Base-by-base conservation (phyloP, 2,113 vertebrate species). In the Archilochus colubris region DNA sequence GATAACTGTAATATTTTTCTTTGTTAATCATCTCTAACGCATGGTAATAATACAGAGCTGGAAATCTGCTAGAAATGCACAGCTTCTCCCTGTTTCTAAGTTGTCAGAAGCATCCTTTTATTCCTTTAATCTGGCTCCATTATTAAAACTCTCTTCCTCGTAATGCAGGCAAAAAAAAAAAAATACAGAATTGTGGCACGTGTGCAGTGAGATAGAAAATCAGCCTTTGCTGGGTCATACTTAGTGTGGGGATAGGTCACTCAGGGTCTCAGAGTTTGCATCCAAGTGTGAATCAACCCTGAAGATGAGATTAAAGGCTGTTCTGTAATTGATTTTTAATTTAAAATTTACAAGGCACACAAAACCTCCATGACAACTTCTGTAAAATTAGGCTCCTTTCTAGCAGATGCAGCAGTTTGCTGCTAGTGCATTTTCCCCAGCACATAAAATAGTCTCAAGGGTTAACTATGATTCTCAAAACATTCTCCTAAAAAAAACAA, bases 1-100 rank as follows among this genome's bases (percentile, higher is more conserved):
- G 97, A 97, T 94, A 94, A 96, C 94, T 96, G 88, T 98, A 97
- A 97, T 97, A 98, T 98, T 98, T 98, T 97, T 93, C 97, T 98
- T 98, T 97, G 96, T 97, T 98, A 97, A 98, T 98, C 97, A 97
- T 97, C 96, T 97, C 96, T 95, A 94, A 95, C 58, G 15, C 48
- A 3, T 87, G 94, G 93, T 69, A 97, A 97, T 97, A 97, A 95
- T 95, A 80, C 95, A 50, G 80, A 96, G 96, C 87, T 91, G 53
- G 62, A 93, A 96, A 96, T 96, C 94, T 69, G 82, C 70, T 93
- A 78, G 78, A 96, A 97, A 95, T 88, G 80, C 89, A 46, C 58
- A 57, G 95, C 86, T 95, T 91, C 92, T 94, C 88, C 86, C 76
- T 77, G 82, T 75, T 96, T 94, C 86, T 78, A 81, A 62, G 91